These are phyloP conservation scores for Acanthaster planci DNA, from an alignment of 35 echinoderm and acorn worm genomes.

Conservation along the genomic window DNA sequence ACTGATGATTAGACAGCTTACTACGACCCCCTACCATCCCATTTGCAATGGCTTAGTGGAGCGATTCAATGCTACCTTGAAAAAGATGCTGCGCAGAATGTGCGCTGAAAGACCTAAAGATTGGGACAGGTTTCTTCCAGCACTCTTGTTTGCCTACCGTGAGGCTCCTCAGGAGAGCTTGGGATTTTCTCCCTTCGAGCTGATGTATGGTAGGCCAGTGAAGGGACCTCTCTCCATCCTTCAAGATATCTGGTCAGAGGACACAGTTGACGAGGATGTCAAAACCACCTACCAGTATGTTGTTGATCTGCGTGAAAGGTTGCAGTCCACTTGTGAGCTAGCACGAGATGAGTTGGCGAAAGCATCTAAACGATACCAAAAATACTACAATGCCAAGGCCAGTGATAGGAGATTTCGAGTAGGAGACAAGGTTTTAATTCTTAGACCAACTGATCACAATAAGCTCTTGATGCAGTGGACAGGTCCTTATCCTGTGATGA, in stretches of 20 bases:
- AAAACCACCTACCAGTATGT: slow-evolving; percentile 64
- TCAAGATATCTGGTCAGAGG: slow-evolving; percentile 43
- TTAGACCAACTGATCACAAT: slow-evolving; percentile 39
- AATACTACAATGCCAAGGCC: slow-evolving; percentile 14
- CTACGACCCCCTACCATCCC: too few relatives aligned
- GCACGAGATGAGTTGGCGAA: slow-evolving; percentile 38
- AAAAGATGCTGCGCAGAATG: slow-evolving; percentile 26
- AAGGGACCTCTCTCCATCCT: too few relatives aligned
- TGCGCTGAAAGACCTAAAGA: slow-evolving; percentile 52
- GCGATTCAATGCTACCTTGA: too few relatives aligned
- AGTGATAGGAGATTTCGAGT: neutral
- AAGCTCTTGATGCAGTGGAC: slow-evolving; percentile 61
- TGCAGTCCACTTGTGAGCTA: slow-evolving; percentile 36
- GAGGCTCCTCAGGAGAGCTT: slow-evolving; percentile 59
- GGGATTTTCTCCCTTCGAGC: slow-evolving; percentile 68
- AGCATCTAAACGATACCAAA: slow-evolving; percentile 22
- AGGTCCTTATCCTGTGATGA: slow-evolving; percentile 37
- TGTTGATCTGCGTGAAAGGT: slow-evolving; percentile 40
- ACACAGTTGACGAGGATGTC: slow-evolving; percentile 62
- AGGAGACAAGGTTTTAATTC: slow-evolving; percentile 12
- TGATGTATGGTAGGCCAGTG: slow-evolving; percentile 58
- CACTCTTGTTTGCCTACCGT: too few relatives aligned
- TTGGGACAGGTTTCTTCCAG: slow-evolving; percentile 76
- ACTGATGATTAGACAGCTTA: slow-evolving; percentile 37
- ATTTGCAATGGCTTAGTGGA: too few relatives aligned